phyloP scores from a whole-genome alignment of 1,140 invertebrate genomes.

The Cephus cinctus region DNA sequence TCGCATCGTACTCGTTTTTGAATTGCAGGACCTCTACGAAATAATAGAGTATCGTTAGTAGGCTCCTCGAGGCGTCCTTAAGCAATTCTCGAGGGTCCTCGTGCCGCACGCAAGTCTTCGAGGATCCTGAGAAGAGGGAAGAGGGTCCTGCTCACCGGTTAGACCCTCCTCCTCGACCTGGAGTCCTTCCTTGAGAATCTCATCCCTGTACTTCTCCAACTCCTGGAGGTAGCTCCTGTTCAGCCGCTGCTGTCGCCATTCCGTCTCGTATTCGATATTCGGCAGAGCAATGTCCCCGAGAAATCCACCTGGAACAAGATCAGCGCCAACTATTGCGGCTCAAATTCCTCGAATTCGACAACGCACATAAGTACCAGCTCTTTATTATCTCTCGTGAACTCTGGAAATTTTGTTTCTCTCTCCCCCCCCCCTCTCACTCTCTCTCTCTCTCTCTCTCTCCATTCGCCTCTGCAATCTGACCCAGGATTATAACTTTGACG shows the following conservation, averaged over 20 bases:
- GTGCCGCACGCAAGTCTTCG: not conserved
- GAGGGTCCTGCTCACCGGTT: conserved; percentile 53
- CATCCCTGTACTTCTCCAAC: conserved; percentile 74
- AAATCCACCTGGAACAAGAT: conserved; percentile 66
- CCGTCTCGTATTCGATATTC: conserved; percentile 60
- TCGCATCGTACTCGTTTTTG: conserved; percentile 31
- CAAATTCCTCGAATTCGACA: too few relatives aligned
- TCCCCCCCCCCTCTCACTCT: too few relatives aligned
- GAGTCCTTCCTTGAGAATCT: conserved; percentile 73
- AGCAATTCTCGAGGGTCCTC: not conserved
- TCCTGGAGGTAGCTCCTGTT: conserved; percentile 70
- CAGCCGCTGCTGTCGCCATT: conserved; percentile 57
- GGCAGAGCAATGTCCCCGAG: conserved; percentile 80
- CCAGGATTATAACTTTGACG: too few relatives aligned
- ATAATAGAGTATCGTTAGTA: not conserved
- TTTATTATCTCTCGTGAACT: too few relatives aligned
- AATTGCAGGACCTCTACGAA: conserved; percentile 43
- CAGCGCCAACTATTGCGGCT: too few relatives aligned
- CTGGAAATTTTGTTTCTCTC: too few relatives aligned
- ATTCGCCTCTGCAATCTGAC: too few relatives aligned
- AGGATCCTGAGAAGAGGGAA: not conserved
- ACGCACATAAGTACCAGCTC: too few relatives aligned
- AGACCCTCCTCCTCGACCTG: conserved; percentile 81
- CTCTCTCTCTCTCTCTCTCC: too few relatives aligned
- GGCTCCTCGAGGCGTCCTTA: not conserved